Evolutionary conservation across 2,113 vertebrate genomes (phyloP), one percentile per base, ranked within the genome.

Genomic region (Crotophaga sulcirostris): DNA sequence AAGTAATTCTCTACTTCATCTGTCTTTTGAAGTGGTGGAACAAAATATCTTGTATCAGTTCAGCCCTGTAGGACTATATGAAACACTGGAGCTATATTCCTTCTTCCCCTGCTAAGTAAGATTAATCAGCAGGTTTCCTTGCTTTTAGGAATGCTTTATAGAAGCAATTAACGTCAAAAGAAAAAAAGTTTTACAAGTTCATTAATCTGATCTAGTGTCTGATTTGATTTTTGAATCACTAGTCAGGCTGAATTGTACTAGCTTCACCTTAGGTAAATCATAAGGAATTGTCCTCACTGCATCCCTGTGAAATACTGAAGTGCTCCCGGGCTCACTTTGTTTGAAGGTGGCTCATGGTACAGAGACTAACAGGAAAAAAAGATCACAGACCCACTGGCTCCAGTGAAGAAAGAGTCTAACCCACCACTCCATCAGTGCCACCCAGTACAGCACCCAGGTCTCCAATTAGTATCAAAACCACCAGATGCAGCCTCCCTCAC

Each of bases 1-100:
- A 93, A 94, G 86, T 79, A 94, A 96, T 94, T 81, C 44, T 55
- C 63, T 75, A 75, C 80, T 89, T 74, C 72, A 93, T 90, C 55
- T 68, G 3, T 67, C 92, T 91, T 93, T 42, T 92, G 79, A 93
- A 79, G 82, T 8, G 5, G 67, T 10, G n/a, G 52, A 90, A 87
- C 33, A 74, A 91, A 88, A 59, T 10, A 47, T 68, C n/a, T 80
- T 58, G 16, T 36, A 66, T 55, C 51, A 67, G 12, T 59, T 86
- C 29, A 83, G 51, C n/a, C 72, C 38, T 59, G 10, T 0, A 78
- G 62, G 55, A 62, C 6, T 66, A 17, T 38, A 16, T 63, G 72
- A 84, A 93, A 80, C 5, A 9, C 21, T 36, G 49, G 21, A 28
- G 51, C 17, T 73, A 6, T 5, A 47, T 26, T 58, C 56, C 60